Percentiles rank a stretch among this genome's conserved stretches.
Evolutionary conservation across 2,113 vertebrate genomes (phyloP).

Genomic region (Pelodiscus sinensis): DNA sequence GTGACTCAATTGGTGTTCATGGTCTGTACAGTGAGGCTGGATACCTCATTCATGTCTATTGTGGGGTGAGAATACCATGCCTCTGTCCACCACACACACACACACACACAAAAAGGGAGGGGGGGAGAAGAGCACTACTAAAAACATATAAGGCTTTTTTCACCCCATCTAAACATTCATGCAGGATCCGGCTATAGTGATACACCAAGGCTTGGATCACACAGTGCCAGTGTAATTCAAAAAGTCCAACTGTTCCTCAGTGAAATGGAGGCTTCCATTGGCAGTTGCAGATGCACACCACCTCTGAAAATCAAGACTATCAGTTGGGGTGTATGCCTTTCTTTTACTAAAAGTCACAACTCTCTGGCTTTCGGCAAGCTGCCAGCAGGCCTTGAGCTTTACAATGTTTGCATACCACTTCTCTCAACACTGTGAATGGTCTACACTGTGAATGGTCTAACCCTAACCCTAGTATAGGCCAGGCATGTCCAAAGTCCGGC

Average conservation of each 20-base stretch:
- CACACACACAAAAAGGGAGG: no score
- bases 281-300: background rate
- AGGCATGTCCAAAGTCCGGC: no score
- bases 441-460: no score
- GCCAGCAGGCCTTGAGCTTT: background rate
- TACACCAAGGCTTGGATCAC: background rate
- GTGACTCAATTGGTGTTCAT: background rate
- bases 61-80: background rate
- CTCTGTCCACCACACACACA: background rate
- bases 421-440: background rate
- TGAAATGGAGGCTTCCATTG: background rate
- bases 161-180: background rate
- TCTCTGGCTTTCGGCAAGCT: background rate
- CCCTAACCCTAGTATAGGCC: no score
- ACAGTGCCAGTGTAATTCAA: background rate
- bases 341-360: background rate
- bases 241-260: background rate
- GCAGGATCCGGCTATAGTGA: background rate
- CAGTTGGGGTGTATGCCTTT: background rate
- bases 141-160: background rate
- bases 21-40: background rate
- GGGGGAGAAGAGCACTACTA: background rate
- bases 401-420: background rate
- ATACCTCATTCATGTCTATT: background rate
- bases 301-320: background rate